Evolutionary conservation across 1,140 invertebrate genomes (phyloP).

Genomic region (Bombus haemorrhoidalis): DNA sequence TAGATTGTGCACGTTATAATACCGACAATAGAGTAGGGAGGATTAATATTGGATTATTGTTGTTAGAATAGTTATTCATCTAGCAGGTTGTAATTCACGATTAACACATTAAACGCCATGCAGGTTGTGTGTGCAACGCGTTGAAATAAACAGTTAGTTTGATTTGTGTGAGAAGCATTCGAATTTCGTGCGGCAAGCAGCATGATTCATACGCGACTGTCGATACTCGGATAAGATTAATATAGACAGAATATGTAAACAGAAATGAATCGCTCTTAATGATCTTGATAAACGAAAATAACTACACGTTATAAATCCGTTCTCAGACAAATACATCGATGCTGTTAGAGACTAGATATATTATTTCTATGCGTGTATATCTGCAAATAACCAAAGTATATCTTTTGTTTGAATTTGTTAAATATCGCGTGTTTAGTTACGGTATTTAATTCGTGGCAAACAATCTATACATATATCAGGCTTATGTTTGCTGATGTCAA

Average conservation of each 20-base stretch:
- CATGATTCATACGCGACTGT: not conserved
- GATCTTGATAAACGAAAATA: not conserved
- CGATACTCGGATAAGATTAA: not conserved
- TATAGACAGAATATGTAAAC: not conserved
- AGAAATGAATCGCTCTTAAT: too few species aligned
- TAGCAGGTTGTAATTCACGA: constrained; percentile 2
- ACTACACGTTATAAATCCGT: not conserved
- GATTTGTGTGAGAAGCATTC: not conserved
- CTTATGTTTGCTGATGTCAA: too few species aligned
- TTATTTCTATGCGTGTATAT: too few species aligned
- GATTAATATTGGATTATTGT: constrained; percentile 23
- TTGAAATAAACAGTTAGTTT: not conserved
- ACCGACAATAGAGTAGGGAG: not conserved
- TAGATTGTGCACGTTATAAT: constrained; percentile 19
- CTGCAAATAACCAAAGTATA: too few species aligned
- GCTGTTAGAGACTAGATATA: too few species aligned
- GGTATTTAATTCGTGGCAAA: too few species aligned
- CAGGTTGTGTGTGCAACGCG: not conserved
- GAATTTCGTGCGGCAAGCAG: not conserved
- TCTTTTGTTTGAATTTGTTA: too few species aligned
- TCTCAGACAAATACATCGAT: too few species aligned
- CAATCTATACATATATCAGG: too few species aligned
- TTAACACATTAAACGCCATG: not conserved
- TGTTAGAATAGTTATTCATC: constrained; percentile 22
- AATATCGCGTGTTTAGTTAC: too few species aligned